Evolutionary conservation across 2,797 vertebrate species (phyloP), one percentile per base, ranked within the genome.

Genomic region (Sternarchorhynchus goeldii): DNA sequence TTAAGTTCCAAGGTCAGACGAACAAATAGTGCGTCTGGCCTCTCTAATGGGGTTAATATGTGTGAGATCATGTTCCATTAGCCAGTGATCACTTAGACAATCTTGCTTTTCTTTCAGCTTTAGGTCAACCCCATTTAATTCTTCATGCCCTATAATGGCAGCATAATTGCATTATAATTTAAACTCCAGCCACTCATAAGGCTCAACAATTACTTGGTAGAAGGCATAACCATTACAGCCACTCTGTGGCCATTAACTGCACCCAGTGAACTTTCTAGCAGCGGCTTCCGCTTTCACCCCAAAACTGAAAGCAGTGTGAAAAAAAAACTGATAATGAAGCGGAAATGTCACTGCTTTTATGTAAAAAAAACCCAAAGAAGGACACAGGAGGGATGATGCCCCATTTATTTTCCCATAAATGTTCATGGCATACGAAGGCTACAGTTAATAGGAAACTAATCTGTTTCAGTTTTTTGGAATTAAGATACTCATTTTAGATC

Each of bases 41-140:
- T 78, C 41, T 68, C 80, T 76, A 76, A 80, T 83, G 70, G 34
- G 67, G 70, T 80, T 81, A 80, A 84, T 83, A 83, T 76, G 83
- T 81, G 80, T 75, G 67, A 63, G 76, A 85, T 85, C 84, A 82
- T 82, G 82, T 86, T 86, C 85, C 76, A 82, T 86, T 83, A 83
- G 78, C 41, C 68, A 21, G 70, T 82, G 81, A 80, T 82, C 64
- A 18, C 63, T 75, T 76, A 50, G 81, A 10, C 50, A 60, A 68
- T 82, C 73, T 56, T 75, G 12, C 59, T 59, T 73, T 80, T 2
- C 67, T 79, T 39, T 73, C 74, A 75, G 78, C 78, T 63, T 79
- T 39, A 66, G 81, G 81, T 84, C 79, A 73, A 74, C 62, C 78
- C 74, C 55, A 86, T 85, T 83, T 82, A 85, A 82, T 80, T 76